Evolutionary conservation across 2,113 vertebrate species (phyloP), one percentile per base, ranked within the genome.

Genomic region (Limnothrissa miodon): DNA sequence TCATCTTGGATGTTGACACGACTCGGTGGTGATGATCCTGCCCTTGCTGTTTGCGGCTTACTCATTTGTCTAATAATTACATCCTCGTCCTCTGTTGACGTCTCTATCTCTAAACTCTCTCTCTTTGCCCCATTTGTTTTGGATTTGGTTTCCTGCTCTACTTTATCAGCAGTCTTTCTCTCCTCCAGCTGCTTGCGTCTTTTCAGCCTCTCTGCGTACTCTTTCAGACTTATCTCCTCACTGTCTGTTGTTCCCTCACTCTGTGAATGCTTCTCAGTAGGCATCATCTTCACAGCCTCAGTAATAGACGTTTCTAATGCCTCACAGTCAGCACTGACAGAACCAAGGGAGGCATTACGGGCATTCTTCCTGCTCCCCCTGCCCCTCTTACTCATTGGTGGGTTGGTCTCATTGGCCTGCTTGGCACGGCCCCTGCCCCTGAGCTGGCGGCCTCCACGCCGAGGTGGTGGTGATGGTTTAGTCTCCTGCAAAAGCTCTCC

Each of bases 341-440:
- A 93, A 0, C 91, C 91, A 81, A 95, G 95, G 0, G 95, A 96
- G 0, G 93, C 89, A 0, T 92, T 88, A 17, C 96, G 95, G 0
- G 95, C 93, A 86, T 95, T 96, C 82, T 97, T 45, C 96, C 0
- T 95, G 92, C 84, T 95, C 82, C 87, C 53, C 0, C 93, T 90
- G n/a, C 88, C 70, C 42, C 94, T 90, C 66, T 66, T 97, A 89
- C 80, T 80, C 7, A 25, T 15, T 0, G 8, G 4, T 25, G 80
- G 8, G 0, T 45, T 5, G 0, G 62, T 79, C 29, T 85, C 86
- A 0, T 92, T 90, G 0, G 93, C 94, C n/a, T 94, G 93, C 66
- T 95, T 96, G 0, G 90, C 89, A 83, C 93, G 94, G 88, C 78
- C 84, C 53, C 33, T 80, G 8, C 59, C 84, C 25, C 51, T 62